These are phyloP conservation scores for Zygothrica quintamaculata DNA, from an alignment of 2,888 invertebrate species.

Conservation along the genomic window DNA sequence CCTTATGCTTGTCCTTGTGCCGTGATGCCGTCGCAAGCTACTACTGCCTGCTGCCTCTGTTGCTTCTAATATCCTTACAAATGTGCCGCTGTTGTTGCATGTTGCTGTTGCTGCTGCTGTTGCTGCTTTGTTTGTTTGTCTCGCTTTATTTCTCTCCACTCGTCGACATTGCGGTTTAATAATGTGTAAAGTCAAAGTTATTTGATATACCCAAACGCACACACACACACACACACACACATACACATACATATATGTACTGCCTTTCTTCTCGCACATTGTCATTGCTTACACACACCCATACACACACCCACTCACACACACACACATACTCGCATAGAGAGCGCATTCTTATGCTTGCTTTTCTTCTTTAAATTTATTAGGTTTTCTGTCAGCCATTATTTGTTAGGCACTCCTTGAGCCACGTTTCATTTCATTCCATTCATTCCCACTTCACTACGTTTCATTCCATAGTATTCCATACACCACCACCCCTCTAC, in stretches of 20 bases:
- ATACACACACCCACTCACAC: slow-evolving; percentile 15
- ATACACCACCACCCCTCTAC: slow-evolving; percentile 52
- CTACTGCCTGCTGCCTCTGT: slow-evolving; percentile 18
- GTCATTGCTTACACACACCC: slow-evolving; percentile 50
- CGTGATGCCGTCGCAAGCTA: too few species aligned
- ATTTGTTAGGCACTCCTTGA: slow-evolving; percentile 68
- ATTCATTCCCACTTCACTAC: slow-evolving; percentile 21
- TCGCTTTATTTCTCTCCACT: slow-evolving; percentile 61
- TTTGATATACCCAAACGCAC: slow-evolving; percentile 72
- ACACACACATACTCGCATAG: too few species aligned
- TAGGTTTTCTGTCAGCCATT: slow-evolving; percentile 78
- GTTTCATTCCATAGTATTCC: slow-evolving; percentile 27
- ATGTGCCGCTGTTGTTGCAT: slow-evolving; percentile 53
- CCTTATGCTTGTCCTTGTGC: slow-evolving; percentile 10
- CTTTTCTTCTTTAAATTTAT: slow-evolving; percentile 78
- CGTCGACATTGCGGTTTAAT: slow-evolving; percentile 80
- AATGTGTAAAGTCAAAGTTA: slow-evolving; percentile 82
- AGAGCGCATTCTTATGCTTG: slow-evolving; percentile 31
- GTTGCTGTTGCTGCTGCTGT: slow-evolving; percentile 36
- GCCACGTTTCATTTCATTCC: background rate
- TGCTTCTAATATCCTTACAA: slow-evolving; percentile 61
- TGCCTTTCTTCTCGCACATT: slow-evolving; percentile 43
- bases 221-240: slow-evolving; percentile 39
- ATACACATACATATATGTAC: slow-evolving; percentile 27
- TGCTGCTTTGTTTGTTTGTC: slow-evolving; percentile 60